phyloP scores from a whole-genome alignment of 2,113 vertebrate species.

The Sprattus sprattus region DNA sequence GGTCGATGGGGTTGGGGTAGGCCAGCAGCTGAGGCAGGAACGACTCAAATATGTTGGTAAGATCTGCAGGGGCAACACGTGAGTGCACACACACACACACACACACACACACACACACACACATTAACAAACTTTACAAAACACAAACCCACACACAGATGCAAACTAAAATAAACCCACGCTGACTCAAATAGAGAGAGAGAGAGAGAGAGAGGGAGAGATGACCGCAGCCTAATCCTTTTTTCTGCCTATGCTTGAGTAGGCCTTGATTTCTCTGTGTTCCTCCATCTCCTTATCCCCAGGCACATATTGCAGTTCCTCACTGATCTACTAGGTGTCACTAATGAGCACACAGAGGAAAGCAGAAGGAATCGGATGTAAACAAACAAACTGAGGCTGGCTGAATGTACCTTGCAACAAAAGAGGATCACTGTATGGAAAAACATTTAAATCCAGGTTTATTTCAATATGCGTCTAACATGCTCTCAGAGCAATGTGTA shows the following conservation, averaged over 20 bases:
- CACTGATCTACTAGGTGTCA: not conserved
- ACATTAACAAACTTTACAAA: not conserved
- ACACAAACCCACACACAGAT: not conserved
- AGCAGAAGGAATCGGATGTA: not conserved
- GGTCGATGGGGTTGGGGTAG: constrained; percentile 97
- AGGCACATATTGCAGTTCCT: not conserved
- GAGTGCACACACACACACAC: not conserved
- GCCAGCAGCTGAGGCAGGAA: constrained; percentile 98
- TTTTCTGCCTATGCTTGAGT: not conserved
- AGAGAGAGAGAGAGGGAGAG: not conserved
- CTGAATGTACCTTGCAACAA: not conserved
- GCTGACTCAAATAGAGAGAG: not conserved
- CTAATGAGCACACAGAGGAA: not conserved
- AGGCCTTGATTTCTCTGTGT: not conserved
- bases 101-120: too few species aligned
- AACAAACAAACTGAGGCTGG: not conserved
- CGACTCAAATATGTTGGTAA: constrained; percentile 99
- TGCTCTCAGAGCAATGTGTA: not conserved
- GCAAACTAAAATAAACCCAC: constrained; percentile 1
- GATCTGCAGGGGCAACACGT: constrained; percentile 72
- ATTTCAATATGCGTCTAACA: not conserved
- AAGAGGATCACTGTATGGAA: not conserved
- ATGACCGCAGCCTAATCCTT: not conserved
- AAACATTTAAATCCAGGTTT: not conserved
- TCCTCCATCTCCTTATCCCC: constrained; percentile 8